Base-by-base conservation (phyloP, 2,888 invertebrate genomes). In the Panopea generosa region DNA sequence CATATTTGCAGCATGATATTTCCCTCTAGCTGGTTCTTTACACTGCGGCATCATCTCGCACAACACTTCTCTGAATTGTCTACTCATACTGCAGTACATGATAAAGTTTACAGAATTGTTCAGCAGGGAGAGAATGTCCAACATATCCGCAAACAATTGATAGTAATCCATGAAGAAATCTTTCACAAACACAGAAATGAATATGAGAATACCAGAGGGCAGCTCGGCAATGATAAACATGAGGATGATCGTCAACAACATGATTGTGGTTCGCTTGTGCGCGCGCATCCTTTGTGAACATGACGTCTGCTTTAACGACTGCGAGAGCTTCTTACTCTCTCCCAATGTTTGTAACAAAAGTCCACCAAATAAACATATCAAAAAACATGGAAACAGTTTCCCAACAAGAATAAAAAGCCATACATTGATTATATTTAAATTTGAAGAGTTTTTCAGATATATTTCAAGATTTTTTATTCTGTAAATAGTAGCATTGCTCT, bases 41-140 rank as follows among this genome's bases (percentile, higher is more conserved):
- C 69, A 69, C 22, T 50, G 26, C 2, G 73, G 69, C 6, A 80
- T 33, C 87, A 96, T 92, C 89, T 95, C 95, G 14, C 87, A 86
- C 27, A 94, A 93, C 6, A 93, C 93, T 60, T 93, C 91, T 14
- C 98, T 94, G 92, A 98, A 98, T 94, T 98, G 98, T 82, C 96
- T 95, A 72, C 97, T 97, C 98, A 98, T 98, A 63, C 96, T 95
- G 90, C 98, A 98, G 92, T 98, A 98, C 59, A 98, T 94, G 72
- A 98, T 95, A 90, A 98, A 98, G 93, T 97, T 98, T 76, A 98
- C 96, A 0, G 97, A 96, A 4, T 97, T 97, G 93, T 98, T 98
- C 85, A 97, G 93, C 65, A 98, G 94, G 0, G 98, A 97, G 86
- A 98, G 92, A 72, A 97, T 95, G 93, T 98, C 98, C 95, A 98